These are phyloP conservation scores for Patella depressa DNA, from an alignment of 2,888 invertebrate species.

Conservation along the genomic window DNA sequence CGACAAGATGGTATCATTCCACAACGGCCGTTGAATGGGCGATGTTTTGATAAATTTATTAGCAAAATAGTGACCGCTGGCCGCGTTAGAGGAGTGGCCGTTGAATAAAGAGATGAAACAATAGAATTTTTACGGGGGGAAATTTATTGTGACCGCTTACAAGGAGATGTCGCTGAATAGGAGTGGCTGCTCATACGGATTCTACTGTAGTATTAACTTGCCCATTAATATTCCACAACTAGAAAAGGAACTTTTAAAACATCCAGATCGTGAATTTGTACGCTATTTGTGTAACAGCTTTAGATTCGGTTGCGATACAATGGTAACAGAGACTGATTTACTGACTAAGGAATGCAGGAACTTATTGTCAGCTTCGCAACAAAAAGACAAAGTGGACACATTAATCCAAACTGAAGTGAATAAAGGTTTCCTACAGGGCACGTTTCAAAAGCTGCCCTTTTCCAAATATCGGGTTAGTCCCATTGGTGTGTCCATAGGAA, in stretches of 20 bases:
- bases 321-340: background rate
- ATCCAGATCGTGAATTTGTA: conserved; percentile 15
- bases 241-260: background rate
- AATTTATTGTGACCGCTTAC: too few relatives aligned
- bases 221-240: background rate
- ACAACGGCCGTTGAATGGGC: too few relatives aligned
- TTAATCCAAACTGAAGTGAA: conserved; percentile 31
- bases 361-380: conserved; percentile 28
- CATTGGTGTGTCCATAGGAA: conserved; percentile 32
- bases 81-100: too few relatives aligned
- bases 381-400: conserved; percentile 23
- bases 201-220: too few relatives aligned
- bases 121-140: too few relatives aligned
- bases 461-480: conserved; percentile 30
- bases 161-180: too few relatives aligned
- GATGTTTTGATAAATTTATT: too few relatives aligned
- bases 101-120: too few relatives aligned
- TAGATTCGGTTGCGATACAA: background rate
- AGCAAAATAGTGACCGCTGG: too few relatives aligned
- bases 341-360: conserved; percentile 31
- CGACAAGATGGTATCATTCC: too few relatives aligned
- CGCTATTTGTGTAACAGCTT: background rate
- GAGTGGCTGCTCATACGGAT: too few relatives aligned
- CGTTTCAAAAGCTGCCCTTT: conserved; percentile 30
- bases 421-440: conserved; percentile 37